A percentile compares a stretch with the other conserved stretches of the same genome.
These are phyloP conservation scores for Drosophila pseudotakahashii DNA, from an alignment of 2,888 invertebrate species.

Conservation along the genomic window DNA sequence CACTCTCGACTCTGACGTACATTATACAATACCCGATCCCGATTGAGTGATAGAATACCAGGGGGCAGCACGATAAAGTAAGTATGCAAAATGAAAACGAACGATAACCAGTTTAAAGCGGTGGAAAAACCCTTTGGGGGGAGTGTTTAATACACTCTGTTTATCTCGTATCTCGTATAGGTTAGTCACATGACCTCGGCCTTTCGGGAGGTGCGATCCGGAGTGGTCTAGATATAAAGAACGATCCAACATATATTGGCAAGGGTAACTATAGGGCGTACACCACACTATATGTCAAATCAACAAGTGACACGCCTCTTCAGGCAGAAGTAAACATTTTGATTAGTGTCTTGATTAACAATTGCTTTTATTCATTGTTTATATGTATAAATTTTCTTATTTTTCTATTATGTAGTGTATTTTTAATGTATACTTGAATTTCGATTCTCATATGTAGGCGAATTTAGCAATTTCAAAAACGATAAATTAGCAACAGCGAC, in stretches of 20 bases:
- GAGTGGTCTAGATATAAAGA: conserved; percentile 5
- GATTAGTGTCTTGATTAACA: conserved; percentile 64
- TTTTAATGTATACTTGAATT: conserved; percentile 24
- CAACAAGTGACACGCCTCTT: conserved; percentile 11
- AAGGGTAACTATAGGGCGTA: conserved; percentile 29
- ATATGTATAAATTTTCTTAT: conserved; percentile 35
- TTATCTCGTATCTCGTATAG: background rate
- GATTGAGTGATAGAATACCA: conserved; percentile 25
- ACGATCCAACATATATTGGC: background rate
- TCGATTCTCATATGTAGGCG: conserved; percentile 28
- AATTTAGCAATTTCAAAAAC: conserved; percentile 40
- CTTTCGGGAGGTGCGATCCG: background rate
- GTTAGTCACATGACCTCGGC: conserved; percentile 27
- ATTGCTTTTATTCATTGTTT: conserved; percentile 61
- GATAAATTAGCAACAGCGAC: conserved; percentile 58
- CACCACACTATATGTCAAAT: background rate
- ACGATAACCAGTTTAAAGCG: conserved; percentile 44
- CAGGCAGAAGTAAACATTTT: conserved; percentile 18
- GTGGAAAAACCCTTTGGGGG: conserved; percentile 33
- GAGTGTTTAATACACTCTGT: conserved; percentile 1
- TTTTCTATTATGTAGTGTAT: conserved; percentile 19
- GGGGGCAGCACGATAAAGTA: conserved; percentile 12
- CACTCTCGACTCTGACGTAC: conserved; percentile 28
- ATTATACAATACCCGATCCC: conserved; percentile 44
- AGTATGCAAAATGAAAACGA: conserved; percentile 44